Conservation (phyloP, 2,888 invertebrate species). For the Drymonia ruficornis region DNA sequence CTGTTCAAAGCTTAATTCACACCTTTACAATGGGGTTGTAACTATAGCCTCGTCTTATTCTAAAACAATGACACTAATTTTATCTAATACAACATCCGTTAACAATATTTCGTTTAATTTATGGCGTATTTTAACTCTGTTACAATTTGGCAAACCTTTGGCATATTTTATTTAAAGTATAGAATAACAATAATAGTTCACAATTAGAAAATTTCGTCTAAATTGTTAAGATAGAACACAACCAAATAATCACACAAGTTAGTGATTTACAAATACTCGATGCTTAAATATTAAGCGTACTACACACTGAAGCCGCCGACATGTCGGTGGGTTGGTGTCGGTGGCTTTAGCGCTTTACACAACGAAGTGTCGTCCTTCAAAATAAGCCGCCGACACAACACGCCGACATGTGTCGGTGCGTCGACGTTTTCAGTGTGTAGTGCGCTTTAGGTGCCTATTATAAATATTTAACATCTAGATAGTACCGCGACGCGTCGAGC, state of each 20-base stretch:
- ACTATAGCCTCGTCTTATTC: conserved; percentile 52
- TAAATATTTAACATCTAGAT: conserved; percentile 27
- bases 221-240: conserved; percentile 75
- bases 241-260: conserved; percentile 81
- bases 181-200: conserved; percentile 46
- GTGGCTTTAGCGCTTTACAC: no score
- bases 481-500: conserved; percentile 38
- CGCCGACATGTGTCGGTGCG: no score
- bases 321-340: no score
- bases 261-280: conserved; percentile 59
- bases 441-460: no score
- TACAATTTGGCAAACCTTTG: conserved; percentile 64
- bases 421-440: no score
- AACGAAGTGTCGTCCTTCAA: no score
- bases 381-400: no score
- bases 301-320: no score
- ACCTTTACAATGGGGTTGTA: conserved; percentile 48
- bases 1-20: conserved; percentile 24
- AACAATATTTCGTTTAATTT: conserved; percentile 51
- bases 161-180: conserved; percentile 55
- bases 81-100: conserved; percentile 42
- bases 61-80: conserved; percentile 57
- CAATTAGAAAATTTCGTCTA: conserved; percentile 62
- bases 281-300: conserved; percentile 30
- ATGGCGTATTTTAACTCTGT: conserved; percentile 48